Base-by-base conservation (phyloP, 2,797 vertebrate species). In the Schizopygopsis malacanthus region DNA sequence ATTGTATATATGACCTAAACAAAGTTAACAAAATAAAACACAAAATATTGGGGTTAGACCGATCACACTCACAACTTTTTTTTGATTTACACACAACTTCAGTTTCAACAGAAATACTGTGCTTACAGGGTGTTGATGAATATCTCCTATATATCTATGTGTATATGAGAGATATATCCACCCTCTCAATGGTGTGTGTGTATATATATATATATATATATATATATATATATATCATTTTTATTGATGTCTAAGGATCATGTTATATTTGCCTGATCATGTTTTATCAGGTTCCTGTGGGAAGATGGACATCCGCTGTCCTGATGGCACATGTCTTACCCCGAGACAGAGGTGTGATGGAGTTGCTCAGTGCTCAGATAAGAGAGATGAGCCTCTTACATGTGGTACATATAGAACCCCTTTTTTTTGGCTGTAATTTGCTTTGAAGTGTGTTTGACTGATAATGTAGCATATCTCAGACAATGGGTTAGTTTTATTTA, bases 371-470 rank as follows among this genome's bases (percentile, higher is more conserved):
- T 98, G 97, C 85, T 86, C 93, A 1, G 97, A 98, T 4, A 94
- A 95, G 37, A 95, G 96, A 0, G 97, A 98, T 12, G 97, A 98
- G 84, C 96, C 95, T 1, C 45, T 88, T 18, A 95, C 95, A 0
- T 98, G 97, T 0, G 95, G 96, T 96, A 88, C 90, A 67, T 4
- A 12, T 7, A 9, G 7, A 63, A 39, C 2, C 11, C 25, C 4
- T 11, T 25, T 6, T 1, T 63, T 15, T 6, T 65, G 5, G n/a
- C 59, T 33, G 15, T 22, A 7, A 20, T 47, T 78, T 4, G 2
- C 16, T 33, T 10, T 10, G 16, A 50, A 47, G 13, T 5, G 0
- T 28, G 45, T 56, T 56, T 43, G 25, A 25, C 33, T 61, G 37
- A 70, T 28, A 15, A 54, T 80, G 4, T 28, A 47, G 11, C 6